phyloP scores from a whole-genome alignment of 2,888 invertebrate species.

The Baccha elongata region DNA sequence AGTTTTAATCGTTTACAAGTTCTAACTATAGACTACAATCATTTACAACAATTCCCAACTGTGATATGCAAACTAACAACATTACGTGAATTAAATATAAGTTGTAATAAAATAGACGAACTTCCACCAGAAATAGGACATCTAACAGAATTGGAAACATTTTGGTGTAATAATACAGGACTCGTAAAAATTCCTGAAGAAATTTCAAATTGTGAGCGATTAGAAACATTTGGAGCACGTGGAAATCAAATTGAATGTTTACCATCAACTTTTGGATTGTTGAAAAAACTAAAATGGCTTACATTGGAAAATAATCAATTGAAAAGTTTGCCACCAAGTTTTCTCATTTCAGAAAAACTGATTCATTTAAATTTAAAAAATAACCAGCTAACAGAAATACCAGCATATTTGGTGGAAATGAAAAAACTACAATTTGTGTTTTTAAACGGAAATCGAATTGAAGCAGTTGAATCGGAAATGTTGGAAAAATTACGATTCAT shows the following conservation, averaged over 20 bases:
- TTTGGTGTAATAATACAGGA: conserved; percentile 87
- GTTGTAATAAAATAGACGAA: conserved; percentile 85
- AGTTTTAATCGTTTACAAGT: conserved; percentile 85
- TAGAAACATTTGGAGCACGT: conserved; percentile 87
- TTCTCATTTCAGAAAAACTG: conserved; percentile 84
- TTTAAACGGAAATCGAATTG: conserved; percentile 83
- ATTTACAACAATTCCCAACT: conserved; percentile 85
- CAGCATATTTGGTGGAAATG: conserved; percentile 82
- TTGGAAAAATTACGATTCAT: conserved; percentile 78
- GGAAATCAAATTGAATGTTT: conserved; percentile 85
- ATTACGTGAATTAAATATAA: conserved; percentile 86
- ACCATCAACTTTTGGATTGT: conserved; percentile 84
- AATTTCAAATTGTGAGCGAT: conserved; percentile 84
- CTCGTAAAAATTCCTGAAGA: conserved; percentile 85
- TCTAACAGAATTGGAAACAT: conserved; percentile 85
- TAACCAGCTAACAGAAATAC: conserved; percentile 84
- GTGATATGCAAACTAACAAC: conserved; percentile 85
- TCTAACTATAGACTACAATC: conserved; percentile 87
- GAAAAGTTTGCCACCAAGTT: conserved; percentile 83
- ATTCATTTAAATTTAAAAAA: conserved; percentile 86
- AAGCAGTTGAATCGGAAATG: conserved; percentile 62
- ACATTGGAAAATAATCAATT: conserved; percentile 86
- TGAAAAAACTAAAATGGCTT: conserved; percentile 86
- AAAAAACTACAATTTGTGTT: conserved; percentile 84
- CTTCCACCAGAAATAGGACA: conserved; percentile 85